phyloP scores from a whole-genome alignment of 2,888 invertebrate genomes.

The Rotaria magnacalcarata region DNA sequence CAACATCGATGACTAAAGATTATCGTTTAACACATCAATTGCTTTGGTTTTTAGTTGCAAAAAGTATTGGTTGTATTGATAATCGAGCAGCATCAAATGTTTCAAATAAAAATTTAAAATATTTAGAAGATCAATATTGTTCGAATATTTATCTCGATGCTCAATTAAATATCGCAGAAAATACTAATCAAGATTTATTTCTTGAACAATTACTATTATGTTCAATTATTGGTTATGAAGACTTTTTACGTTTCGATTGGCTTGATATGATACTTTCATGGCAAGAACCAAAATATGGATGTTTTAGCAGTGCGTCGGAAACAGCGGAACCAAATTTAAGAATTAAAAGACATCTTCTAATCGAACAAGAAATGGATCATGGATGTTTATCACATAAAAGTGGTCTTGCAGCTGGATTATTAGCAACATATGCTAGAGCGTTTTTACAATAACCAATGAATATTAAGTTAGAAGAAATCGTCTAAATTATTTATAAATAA shows the following conservation, averaged over 20 bases:
- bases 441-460: neutral
- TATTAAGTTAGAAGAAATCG: neutral
- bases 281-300: neutral
- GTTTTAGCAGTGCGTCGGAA: neutral
- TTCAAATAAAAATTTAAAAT: conserved; percentile 15
- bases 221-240: conserved; percentile 22
- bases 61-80: neutral
- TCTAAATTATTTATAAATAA: too few relatives aligned
- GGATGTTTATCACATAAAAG: conserved; percentile 36
- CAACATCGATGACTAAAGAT: neutral
- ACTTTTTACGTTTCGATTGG: conserved; percentile 21
- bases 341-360: neutral
- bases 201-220: neutral
- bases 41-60: conserved; percentile 32
- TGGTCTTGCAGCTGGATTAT: conserved; percentile 3
- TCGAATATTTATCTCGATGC: conserved; percentile 33
- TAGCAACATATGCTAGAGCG: neutral
- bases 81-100: neutral
- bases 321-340: neutral
- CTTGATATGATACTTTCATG: neutral
- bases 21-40: conserved; percentile 34
- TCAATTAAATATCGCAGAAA: neutral
- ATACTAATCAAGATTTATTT: conserved; percentile 21
- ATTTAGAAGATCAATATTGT: conserved; percentile 17
- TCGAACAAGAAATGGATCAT: conserved; percentile 10